Conservation (phyloP, 2,888 invertebrate genomes). For the Ceraclea dissimilis region DNA sequence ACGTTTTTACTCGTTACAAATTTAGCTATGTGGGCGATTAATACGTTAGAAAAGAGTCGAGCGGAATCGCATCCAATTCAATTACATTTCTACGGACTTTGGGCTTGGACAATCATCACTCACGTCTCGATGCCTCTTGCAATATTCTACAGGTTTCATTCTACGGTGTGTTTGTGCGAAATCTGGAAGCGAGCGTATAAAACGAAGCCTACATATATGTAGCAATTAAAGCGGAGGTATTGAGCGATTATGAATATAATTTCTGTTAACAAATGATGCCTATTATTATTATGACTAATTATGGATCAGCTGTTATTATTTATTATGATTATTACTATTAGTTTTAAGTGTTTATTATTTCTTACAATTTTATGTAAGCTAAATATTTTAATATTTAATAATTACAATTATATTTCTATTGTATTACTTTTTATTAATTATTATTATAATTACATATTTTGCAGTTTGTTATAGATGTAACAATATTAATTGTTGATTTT, state of each 20-base stretch:
- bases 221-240: conserved; percentile 45
- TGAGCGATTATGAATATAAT: conserved; percentile 34
- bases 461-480: not conserved
- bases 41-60: conserved; percentile 83
- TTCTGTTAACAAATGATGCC: conserved; percentile 13
- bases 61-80: conserved; percentile 90
- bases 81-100: conserved; percentile 82
- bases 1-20: conserved; percentile 87
- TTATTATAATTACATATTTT: not conserved
- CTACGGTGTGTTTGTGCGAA: conserved; percentile 90
- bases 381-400: not conserved
- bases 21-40: conserved; percentile 91
- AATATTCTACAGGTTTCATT: conserved; percentile 92
- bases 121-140: conserved; percentile 90
- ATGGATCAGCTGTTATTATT: not conserved
- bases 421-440: not conserved
- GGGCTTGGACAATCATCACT: conserved; percentile 94
- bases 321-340: not conserved
- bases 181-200: conserved; percentile 96
- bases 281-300: not conserved
- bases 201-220: conserved; percentile 81
- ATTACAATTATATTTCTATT: not conserved
- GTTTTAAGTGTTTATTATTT: not conserved
- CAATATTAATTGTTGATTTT: not conserved
- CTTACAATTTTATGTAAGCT: not conserved